phyloP scores from a whole-genome alignment of 2,797 vertebrate genomes.

The Alcedo atthis region DNA sequence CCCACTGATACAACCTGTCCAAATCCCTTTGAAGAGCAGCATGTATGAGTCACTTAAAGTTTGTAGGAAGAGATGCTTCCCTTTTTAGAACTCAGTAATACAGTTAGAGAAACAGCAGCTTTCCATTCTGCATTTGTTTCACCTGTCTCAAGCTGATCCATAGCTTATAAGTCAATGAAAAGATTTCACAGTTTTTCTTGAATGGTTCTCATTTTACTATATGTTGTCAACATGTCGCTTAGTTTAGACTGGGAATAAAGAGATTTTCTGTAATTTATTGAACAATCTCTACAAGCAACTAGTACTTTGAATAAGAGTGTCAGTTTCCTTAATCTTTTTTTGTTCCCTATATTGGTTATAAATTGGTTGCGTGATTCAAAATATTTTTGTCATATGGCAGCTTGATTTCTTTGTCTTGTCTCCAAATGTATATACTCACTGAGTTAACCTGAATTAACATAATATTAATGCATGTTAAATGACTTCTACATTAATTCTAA shows the following conservation, averaged over 20 bases:
- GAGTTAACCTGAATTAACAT: background rate
- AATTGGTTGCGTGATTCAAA: background rate
- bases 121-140: background rate
- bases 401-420: background rate
- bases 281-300: background rate
- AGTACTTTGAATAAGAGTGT: background rate
- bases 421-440: background rate
- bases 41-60: background rate
- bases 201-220: background rate
- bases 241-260: background rate
- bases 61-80: background rate
- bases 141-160: background rate
- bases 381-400: background rate
- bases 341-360: background rate
- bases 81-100: background rate
- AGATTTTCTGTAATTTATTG: background rate
- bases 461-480: background rate
- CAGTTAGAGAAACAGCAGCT: background rate
- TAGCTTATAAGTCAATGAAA: background rate
- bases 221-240: background rate
- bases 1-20: too few relatives aligned
- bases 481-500: background rate
- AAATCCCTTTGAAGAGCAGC: background rate
- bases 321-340: background rate
- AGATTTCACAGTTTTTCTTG: background rate